Evolutionary conservation across 2,888 invertebrate species (phyloP).

Genomic region (Cheilosia vulpina): DNA sequence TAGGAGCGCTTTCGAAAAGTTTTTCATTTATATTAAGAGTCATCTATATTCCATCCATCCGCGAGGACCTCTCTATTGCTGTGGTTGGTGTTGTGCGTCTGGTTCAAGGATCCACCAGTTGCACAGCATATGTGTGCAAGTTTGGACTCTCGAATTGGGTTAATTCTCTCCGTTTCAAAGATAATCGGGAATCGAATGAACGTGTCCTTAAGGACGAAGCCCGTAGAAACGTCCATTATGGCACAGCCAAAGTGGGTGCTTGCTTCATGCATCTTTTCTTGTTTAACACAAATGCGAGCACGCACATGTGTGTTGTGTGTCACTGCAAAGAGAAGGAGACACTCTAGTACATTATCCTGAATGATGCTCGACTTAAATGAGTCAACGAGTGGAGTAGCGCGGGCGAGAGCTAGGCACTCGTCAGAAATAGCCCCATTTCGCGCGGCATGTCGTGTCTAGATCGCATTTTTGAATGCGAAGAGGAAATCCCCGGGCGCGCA

Average conservation of each 20-base stretch:
- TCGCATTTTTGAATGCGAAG: slow-evolving; percentile 57
- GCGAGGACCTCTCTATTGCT: slow-evolving; percentile 58
- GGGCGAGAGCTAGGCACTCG: slow-evolving; percentile 20
- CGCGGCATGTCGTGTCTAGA: slow-evolving; percentile 61
- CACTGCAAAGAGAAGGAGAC: slow-evolving; percentile 52
- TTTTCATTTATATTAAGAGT: slow-evolving; percentile 75
- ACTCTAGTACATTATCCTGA: slow-evolving; percentile 72
- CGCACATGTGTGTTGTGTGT: slow-evolving; percentile 34
- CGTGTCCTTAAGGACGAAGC: slow-evolving; percentile 45
- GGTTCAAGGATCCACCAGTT: slow-evolving; percentile 62
- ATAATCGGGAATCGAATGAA: slow-evolving; percentile 9
- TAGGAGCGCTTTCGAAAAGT: slow-evolving; percentile 75
- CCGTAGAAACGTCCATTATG: slow-evolving; percentile 51
- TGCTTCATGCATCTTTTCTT: slow-evolving; percentile 3
- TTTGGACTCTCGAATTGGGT: slow-evolving; percentile 27
- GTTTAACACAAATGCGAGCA: slow-evolving; percentile 32
- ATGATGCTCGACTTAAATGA: slow-evolving; percentile 72
- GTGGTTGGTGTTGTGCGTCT: slow-evolving; percentile 51
- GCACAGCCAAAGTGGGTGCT: slow-evolving; percentile 12
- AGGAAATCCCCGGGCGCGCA: slow-evolving; percentile 45
- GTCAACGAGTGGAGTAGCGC: slow-evolving; percentile 37
- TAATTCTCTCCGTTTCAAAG: not conserved
- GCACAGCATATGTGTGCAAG: slow-evolving; percentile 17
- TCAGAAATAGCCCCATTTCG: slow-evolving; percentile 67
- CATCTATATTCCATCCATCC: slow-evolving; percentile 74